Percentiles rank a stretch among this genome's conserved stretches.
phyloP scores from a whole-genome alignment of 2,797 vertebrate genomes.

The Oreochromis mossambicus region DNA sequence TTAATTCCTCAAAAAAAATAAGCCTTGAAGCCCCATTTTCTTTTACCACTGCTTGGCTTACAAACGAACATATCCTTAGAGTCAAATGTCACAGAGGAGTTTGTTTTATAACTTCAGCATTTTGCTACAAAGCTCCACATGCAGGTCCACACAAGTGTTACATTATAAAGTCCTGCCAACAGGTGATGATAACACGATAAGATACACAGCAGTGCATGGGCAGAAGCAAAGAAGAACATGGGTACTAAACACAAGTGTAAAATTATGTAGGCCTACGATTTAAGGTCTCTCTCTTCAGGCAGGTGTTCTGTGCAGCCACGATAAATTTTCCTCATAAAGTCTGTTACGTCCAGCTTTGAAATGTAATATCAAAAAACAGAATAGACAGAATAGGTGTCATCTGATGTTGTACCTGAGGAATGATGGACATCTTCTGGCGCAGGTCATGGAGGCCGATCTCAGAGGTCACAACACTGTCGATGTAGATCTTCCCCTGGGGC shows the following conservation, averaged over 20 bases:
- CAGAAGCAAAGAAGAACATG: neutral
- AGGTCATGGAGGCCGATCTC: neutral
- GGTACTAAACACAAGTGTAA: neutral
- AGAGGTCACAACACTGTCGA: slow-evolving; percentile 69
- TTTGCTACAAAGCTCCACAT: neutral
- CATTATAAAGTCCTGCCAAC: neutral
- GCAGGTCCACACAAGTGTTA: neutral
- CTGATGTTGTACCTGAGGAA: neutral
- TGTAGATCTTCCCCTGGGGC: slow-evolving; percentile 86
- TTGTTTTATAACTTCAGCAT: neutral
- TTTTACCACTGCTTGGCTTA: neutral
- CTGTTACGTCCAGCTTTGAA: neutral
- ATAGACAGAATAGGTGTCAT: neutral
- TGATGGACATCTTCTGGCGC: neutral
- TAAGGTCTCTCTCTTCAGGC: neutral
- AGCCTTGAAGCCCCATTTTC: neutral
- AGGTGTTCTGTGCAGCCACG: neutral
- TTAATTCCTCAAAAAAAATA: neutral
- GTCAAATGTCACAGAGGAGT: neutral
- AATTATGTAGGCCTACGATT: neutral
- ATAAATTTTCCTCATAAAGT: neutral
- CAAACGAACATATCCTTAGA: neutral
- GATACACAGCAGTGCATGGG: neutral
- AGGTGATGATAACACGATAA: neutral
- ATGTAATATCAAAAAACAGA: neutral